These are phyloP conservation scores for Pyrochroa serraticornis DNA, from an alignment of 2,888 invertebrate genomes.

Conservation along the genomic window DNA sequence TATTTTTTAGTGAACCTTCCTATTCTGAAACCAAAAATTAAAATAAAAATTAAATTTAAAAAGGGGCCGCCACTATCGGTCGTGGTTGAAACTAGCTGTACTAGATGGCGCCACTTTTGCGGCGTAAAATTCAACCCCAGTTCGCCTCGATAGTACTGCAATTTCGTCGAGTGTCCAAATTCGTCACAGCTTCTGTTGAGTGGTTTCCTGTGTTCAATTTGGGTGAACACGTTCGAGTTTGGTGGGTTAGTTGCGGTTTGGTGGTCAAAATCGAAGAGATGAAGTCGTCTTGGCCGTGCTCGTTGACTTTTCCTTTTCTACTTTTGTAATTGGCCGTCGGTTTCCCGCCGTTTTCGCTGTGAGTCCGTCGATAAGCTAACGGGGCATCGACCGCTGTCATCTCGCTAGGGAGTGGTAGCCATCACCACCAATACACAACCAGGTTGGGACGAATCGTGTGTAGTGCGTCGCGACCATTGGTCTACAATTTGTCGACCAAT, in stretches of 20 bases:
- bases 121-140: too few species aligned
- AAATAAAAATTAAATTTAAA: too few species aligned
- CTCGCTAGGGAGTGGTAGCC: conserved; percentile 68
- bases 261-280: neutral
- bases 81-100: too few species aligned
- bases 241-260: neutral
- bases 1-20: too few species aligned
- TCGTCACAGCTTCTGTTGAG: neutral
- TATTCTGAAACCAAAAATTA: too few species aligned
- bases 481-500: conserved; percentile 88
- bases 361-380: conserved; percentile 52
- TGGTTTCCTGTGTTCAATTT: too few species aligned
- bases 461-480: conserved; percentile 82
- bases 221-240: too few species aligned
- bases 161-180: too few species aligned
- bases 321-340: conserved; percentile 55
- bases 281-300: conserved; percentile 2
- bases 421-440: conserved; percentile 75
- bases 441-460: conserved; percentile 60
- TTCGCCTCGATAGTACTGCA: too few species aligned
- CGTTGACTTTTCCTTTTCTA: conserved; percentile 49
- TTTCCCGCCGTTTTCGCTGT: conserved; percentile 54
- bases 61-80: too few species aligned
- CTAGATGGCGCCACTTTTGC: too few species aligned
- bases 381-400: conserved; percentile 56